phyloP scores from a whole-genome alignment of 2,113 vertebrate species.

The human (Homo sapiens) region GRCh38 chr12:12324001-12324500 shows the following conservation, averaged over 20 bases:
- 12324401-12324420: background rate
- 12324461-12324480: background rate
- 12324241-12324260: background rate
- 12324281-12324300: background rate
- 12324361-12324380: background rate
- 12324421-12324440: background rate
- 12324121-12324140: background rate
- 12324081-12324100: too few relatives aligned
- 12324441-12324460: background rate
- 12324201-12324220: background rate
- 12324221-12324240: background rate
- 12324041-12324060: background rate
- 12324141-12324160: background rate
- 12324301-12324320: background rate
- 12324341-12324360: background rate
- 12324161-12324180: background rate
- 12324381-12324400: background rate
- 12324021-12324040: background rate
- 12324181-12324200: background rate
- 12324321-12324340: background rate
- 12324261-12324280: background rate
- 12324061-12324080: background rate
- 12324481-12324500: background rate
- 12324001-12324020: background rate
- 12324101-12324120: rapidly evolving